These are phyloP conservation scores for Macroglossus sobrinus DNA, from an alignment of 2,113 vertebrate genomes.

Conservation along the genomic window DNA sequence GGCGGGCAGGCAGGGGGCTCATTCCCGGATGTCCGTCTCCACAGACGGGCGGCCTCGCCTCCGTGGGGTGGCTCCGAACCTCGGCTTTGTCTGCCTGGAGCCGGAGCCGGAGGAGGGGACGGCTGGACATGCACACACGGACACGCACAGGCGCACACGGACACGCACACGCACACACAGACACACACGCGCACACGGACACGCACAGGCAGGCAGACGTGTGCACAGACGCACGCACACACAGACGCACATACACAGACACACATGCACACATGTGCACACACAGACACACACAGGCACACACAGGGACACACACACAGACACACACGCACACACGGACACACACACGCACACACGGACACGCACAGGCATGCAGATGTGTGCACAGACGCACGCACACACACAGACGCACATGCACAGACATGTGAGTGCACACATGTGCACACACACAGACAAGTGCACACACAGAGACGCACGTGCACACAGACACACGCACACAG, in stretches of 20 bases:
- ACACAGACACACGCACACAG: neutral
- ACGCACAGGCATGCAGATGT: neutral
- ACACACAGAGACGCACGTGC: too few species aligned
- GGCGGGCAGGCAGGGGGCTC: neutral
- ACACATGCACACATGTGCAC: too few species aligned
- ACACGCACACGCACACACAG: neutral
- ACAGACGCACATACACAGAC: too few species aligned
- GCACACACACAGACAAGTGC: neutral
- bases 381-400: neutral
- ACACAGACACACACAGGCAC: too few species aligned
- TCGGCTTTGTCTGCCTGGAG: neutral
- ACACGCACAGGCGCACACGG: neutral
- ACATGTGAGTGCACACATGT: too few species aligned
- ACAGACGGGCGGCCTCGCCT: neutral
- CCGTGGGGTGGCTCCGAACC: neutral
- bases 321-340: too few species aligned
- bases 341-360: too few species aligned
- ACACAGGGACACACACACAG: neutral
- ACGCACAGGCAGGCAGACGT: neutral
- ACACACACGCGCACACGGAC: neutral
- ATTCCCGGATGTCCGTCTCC: rapidly evolving
- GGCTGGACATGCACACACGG: neutral
- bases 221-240: neutral
- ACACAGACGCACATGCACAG: neutral
- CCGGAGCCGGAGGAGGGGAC: neutral